Base-by-base conservation (phyloP, 2,113 vertebrate genomes). In the Odontesthes bonariensis region DNA sequence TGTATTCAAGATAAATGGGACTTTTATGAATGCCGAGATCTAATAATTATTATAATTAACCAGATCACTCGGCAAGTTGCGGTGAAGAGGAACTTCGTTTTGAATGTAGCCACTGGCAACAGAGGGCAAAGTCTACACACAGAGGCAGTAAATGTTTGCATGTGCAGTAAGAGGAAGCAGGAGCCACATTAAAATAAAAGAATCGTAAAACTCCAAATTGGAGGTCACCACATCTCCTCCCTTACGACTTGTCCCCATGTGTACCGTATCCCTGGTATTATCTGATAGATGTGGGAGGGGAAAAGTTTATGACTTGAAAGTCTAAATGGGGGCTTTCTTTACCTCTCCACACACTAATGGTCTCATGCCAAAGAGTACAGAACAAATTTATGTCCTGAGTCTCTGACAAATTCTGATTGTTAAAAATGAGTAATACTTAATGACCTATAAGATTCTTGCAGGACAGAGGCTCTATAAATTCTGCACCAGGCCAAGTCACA, bases 371-470 rank as follows among this genome's bases (percentile, higher is more conserved):
- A 69, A 56, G 49, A 11, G 33, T 52, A 65, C 66, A 40, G 38
- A 76, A 72, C 76, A 82, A 75, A 91, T 82, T 79, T 78, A 86
- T 82, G 79, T 71, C 57, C 73, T 14, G 22, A 49, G 54, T 65
- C 52, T 69, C 69, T 16, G 67, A 82, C 82, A 81, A 75, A 79
- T 61, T 70, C 81, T 84, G 85, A 80, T 88, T 72, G 75, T 80
- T 86, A 82, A 83, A 88, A 77, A 79, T 79, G 84, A 88, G 63
- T 86, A 81, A 59, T 52, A 51, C 42, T 35, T 51, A 84, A 86
- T 83, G 77, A 85, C 59, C 81, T 77, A 58, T 66, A 70, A 73
- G 82, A 80, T 55, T 69, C 71, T 47, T 67, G 72, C 49, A 10
- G 53, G 42, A 64, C 65, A 46, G 49, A 32, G 65, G 75, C 53